Conservation (phyloP, 2,888 invertebrate species). For the Perithous albicinctus region DNA sequence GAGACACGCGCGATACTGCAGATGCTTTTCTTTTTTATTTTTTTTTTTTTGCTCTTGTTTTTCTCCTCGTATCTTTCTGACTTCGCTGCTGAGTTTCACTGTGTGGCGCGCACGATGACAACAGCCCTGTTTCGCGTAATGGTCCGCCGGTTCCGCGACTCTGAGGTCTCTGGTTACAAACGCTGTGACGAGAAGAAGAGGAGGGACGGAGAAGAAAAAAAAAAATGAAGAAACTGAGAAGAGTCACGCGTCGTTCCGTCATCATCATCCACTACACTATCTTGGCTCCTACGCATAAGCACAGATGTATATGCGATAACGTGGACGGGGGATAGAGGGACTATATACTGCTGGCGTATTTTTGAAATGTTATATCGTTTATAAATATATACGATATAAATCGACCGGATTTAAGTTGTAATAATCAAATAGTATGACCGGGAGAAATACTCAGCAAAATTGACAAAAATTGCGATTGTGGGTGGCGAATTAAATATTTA, state of each 20-base stretch:
- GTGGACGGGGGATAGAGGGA: not conserved
- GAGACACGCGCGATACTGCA: constrained; percentile 10
- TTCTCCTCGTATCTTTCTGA: constrained; percentile 28
- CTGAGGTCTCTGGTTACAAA: constrained; percentile 64
- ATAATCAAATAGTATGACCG: too few relatives aligned
- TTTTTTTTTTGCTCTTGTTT: constrained; percentile 31
- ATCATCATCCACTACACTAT: constrained; percentile 42
- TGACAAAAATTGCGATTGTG: not conserved
- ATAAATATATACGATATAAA: not conserved
- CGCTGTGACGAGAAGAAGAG: constrained; percentile 38
- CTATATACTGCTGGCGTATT: constrained; percentile 3
- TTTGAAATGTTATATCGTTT: constrained; percentile 1
- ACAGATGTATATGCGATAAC: constrained; percentile 31
- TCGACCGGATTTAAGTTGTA: not conserved
- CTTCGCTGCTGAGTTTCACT: constrained; percentile 42
- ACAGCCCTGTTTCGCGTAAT: constrained; percentile 61
- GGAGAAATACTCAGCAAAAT: too few relatives aligned
- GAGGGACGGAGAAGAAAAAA: constrained; percentile 29
- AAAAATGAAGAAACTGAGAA: constrained; percentile 39
- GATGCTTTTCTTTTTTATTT: not conserved
- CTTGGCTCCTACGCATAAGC: constrained; percentile 32
- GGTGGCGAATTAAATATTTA: too few relatives aligned
- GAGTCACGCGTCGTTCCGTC: constrained; percentile 43
- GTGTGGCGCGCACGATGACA: constrained; percentile 48
- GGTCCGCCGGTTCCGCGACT: constrained; percentile 54